Base-by-base conservation (phyloP, 2,888 invertebrate species). In the Drosophila percnosoma region DNA sequence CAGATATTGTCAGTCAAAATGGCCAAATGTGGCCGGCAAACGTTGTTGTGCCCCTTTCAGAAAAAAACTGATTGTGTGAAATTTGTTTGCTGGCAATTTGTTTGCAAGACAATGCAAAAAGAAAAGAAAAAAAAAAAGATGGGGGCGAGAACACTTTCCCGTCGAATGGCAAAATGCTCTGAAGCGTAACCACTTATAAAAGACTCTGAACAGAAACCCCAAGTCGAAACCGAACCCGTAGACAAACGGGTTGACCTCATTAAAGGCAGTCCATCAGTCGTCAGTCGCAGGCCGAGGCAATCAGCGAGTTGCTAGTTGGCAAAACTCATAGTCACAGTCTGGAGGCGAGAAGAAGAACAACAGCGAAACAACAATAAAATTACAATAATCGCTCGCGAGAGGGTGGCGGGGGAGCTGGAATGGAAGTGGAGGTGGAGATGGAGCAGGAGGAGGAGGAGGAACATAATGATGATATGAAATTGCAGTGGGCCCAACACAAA, bases 201-300 rank as follows among this genome's bases (percentile, higher is more conserved):
- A 72, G 55, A 57, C 33, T 33, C 54, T 34, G 51, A 40, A 61
- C 59, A 57, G 18, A 61, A 53, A 42, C 34, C 60, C 31, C 11
- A 53, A 52, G 40, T 36, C 27, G 58, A 38, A 67, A 67, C 61
- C 65, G 33, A 72, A 55, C 51, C 38, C 38, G 36, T 49, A 55
- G 62, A 79, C 74, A 74, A 83, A 81, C 74, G 77, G 73, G 73
- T 73, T 86, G 85, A 89, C 85, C 85, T 84, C 85, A 87, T 86
- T 86, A 84, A 79, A 73, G 73, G 68, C 69, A 80, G 61, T 62
- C 65, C 45, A 15, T 36, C 36, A 45, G 36, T 36, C 36, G 45
- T 24, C 45, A 45, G 45, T 45, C 45, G 54, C 68, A 48, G 55
- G 45, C 45, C 45, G 27, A 53, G 52, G 78, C 78, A 80, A 78